Percentiles rank a stretch among this genome's conserved stretches.
Conservation (phyloP, 2,797 vertebrate genomes). For the Sebastes itinus region DNA sequence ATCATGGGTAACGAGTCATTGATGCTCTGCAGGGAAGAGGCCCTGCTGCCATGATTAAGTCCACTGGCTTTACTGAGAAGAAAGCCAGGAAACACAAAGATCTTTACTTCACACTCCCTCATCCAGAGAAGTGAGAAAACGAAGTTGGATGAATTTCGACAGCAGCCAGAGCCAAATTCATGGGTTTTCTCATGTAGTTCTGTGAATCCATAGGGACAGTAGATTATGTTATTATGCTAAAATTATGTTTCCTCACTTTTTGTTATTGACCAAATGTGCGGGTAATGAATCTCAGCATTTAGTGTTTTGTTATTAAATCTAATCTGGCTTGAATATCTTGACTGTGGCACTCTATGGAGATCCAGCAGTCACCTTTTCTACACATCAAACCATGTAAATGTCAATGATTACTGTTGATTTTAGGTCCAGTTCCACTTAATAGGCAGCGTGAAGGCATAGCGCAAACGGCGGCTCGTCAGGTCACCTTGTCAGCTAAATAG, state of each 20-base stretch:
- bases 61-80: slow-evolving; percentile 70
- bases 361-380: neutral
- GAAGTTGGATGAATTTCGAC: slow-evolving; percentile 36
- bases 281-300: neutral
- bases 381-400: slow-evolving; percentile 31
- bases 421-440: slow-evolving; percentile 45
- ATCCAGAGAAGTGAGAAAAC: slow-evolving; percentile 39
- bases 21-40: slow-evolving; percentile 72
- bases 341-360: neutral
- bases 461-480: slow-evolving; percentile 23
- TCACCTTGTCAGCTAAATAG: slow-evolving; percentile 71
- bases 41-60: slow-evolving; percentile 72
- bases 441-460: slow-evolving; percentile 34
- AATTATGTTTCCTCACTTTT: slow-evolving; percentile 3
- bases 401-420: slow-evolving; percentile 44
- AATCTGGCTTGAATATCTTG: slow-evolving; percentile 6
- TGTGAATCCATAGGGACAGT: slow-evolving; percentile 1
- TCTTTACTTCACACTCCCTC: slow-evolving; percentile 55
- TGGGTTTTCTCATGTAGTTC: slow-evolving; percentile 4
- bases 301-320: slow-evolving; percentile 1
- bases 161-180: neutral
- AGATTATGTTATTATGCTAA: neutral
- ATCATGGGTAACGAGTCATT: slow-evolving; percentile 78
- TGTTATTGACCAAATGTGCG: neutral
- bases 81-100: slow-evolving; percentile 60